Conservation (phyloP, 1,140 invertebrate species). For the Drosophila setifemur region DNA sequence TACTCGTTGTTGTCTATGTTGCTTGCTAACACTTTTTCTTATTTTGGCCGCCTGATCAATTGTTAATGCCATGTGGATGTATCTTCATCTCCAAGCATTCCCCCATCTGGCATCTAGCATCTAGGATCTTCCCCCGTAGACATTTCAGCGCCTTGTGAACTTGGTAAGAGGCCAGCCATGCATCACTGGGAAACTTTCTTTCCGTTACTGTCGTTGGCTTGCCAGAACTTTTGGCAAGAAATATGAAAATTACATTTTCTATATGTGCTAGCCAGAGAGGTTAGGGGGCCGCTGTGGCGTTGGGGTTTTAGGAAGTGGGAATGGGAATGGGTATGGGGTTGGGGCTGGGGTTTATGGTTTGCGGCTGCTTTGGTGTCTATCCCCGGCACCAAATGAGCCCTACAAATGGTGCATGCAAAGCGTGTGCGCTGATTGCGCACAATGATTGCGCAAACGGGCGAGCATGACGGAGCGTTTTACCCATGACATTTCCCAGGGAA, state of each 20-base stretch:
- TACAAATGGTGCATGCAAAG: constrained; percentile 56
- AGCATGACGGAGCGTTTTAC: constrained; percentile 50
- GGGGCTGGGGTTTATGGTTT: constrained; percentile 29
- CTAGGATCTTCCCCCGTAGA: constrained; percentile 19
- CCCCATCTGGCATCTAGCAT: no score
- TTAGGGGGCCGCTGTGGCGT: neutral
- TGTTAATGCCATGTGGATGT: constrained; percentile 75
- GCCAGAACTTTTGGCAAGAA: constrained; percentile 58
- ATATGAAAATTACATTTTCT: constrained; percentile 62
- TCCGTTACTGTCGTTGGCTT: constrained; percentile 54
- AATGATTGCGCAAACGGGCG: constrained; percentile 62
- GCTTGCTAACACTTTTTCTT: constrained; percentile 64
- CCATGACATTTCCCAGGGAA: constrained; percentile 61
- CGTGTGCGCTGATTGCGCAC: constrained; percentile 56
- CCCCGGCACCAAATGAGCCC: constrained; percentile 42
- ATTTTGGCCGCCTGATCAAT: constrained; percentile 54
- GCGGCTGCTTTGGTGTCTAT: constrained; percentile 15
- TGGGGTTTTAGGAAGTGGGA: neutral
- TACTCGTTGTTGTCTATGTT: constrained; percentile 15
- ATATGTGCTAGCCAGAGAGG: constrained; percentile 24
- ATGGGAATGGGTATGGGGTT: neutral
- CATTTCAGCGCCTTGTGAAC: constrained; percentile 69
- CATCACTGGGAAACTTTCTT: constrained; percentile 64
- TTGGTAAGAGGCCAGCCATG: constrained; percentile 68
- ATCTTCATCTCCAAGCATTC: constrained; percentile 22